phyloP scores from a whole-genome alignment of 92 coral and sea anemone species.

The Porites cylindrica region DNA sequence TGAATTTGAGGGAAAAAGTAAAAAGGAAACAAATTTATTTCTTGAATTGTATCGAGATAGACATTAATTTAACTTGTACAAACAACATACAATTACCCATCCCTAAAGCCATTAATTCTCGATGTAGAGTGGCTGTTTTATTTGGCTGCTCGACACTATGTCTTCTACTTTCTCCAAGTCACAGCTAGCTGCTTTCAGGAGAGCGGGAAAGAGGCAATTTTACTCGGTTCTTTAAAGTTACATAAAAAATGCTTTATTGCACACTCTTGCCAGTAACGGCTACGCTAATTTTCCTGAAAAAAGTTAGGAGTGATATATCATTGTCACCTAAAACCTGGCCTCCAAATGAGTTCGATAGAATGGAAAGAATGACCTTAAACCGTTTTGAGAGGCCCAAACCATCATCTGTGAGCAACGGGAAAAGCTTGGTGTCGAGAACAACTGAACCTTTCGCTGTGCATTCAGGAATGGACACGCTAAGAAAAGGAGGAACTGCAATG shows the following conservation, averaged over 20 bases:
- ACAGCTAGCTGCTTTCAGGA: too few relatives aligned
- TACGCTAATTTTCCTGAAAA: background rate
- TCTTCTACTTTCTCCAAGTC: too few relatives aligned
- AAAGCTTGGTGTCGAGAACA: constrained; percentile 77
- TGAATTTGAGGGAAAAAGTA: too few relatives aligned
- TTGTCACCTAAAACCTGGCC: constrained; percentile 81
- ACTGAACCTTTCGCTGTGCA: constrained; percentile 83
- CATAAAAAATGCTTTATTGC: background rate
- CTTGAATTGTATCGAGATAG: too few relatives aligned
- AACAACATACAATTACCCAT: too few relatives aligned
- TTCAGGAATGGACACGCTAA: constrained; percentile 80
- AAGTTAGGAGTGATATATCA: constrained; percentile 19
- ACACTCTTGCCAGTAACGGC: background rate
- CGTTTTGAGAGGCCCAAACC: constrained; percentile 69
- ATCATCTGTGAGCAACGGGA: constrained; percentile 65
- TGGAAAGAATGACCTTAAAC: constrained; percentile 59
- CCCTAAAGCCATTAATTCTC: too few relatives aligned
- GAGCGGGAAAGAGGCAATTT: too few relatives aligned
- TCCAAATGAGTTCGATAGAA: constrained; percentile 58
- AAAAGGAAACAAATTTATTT: too few relatives aligned
- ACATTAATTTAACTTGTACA: too few relatives aligned
- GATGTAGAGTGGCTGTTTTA: too few relatives aligned
- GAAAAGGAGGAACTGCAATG: constrained; percentile 87
- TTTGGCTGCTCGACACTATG: too few relatives aligned
- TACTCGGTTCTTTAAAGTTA: too few relatives aligned